phyloP scores from a whole-genome alignment of 1,140 invertebrate genomes.

The Cherax destructor region DNA sequence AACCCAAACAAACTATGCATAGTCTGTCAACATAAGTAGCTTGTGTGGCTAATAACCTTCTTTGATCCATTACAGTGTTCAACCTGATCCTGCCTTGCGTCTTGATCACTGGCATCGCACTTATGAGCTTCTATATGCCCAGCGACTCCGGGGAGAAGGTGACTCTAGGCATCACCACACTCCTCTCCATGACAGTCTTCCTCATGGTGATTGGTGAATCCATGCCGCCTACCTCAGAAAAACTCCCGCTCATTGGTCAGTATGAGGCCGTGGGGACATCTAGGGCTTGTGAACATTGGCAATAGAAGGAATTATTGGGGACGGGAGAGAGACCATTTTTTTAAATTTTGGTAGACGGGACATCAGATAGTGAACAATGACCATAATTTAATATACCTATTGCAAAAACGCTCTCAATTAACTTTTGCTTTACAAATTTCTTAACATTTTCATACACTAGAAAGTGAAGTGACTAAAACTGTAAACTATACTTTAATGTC shows the following conservation, averaged over 20 bases:
- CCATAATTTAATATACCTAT: too few relatives aligned
- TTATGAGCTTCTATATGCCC: conserved; percentile 80
- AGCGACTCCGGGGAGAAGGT: conserved; percentile 79
- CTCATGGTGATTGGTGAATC: conserved; percentile 81
- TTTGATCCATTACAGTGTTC: conserved; percentile 74
- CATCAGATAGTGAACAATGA: too few relatives aligned
- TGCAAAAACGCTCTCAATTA: too few relatives aligned
- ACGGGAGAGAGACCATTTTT: not conserved
- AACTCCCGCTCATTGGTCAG: conserved; percentile 79
- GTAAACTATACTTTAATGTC: too few relatives aligned
- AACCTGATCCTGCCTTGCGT: conserved; percentile 80
- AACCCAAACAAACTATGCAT: too few relatives aligned
- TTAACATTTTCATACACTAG: too few relatives aligned
- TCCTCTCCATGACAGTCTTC: conserved; percentile 82
- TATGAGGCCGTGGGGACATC: not conserved
- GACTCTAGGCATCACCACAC: conserved; percentile 79
- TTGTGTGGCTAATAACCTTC: not conserved
- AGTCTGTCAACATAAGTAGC: too few relatives aligned
- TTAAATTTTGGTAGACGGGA: too few relatives aligned
- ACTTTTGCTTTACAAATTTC: too few relatives aligned
- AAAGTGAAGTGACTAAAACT: too few relatives aligned
- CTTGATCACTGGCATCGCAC: conserved; percentile 78
- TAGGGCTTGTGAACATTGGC: not conserved
- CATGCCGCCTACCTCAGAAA: conserved; percentile 81
- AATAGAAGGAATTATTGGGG: not conserved